Evolutionary conservation across 1,140 invertebrate species (phyloP), one percentile per base, ranked within the genome.

Genomic region (Helicoverpa zea): DNA sequence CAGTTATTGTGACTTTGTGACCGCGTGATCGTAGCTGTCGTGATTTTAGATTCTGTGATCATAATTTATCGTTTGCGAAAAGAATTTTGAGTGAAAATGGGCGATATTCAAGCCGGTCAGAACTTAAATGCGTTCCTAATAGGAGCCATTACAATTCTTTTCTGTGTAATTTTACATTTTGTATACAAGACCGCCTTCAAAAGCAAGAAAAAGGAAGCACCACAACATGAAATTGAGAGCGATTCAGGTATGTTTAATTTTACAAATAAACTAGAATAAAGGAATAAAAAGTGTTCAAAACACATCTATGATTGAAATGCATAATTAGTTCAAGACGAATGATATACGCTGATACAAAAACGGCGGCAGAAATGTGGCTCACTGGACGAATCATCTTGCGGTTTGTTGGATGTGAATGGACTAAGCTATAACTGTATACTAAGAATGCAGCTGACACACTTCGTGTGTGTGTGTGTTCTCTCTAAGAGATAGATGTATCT

Each of bases 61-160:
- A 5, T 35, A 58, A 58, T 77, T 84, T 68, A 83, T 76, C 52
- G 54, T 80, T 84, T 82, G 81, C 70, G 30, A 74, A 49, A 79
- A 82, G 35, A 85, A 86, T 90, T 88, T 84, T 94, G 81, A 88
- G 91, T 94, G 91, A 93, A 92, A 93, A 92, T 92, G 90, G 89
- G 88, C 80, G 89, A 91, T 80, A 79, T 87, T 83, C 82, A 89
- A 86, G 89, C 89, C 89, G 90, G 90, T 88, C 83, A 87, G 83
- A 89, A 85, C 75, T 84, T 84, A 80, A 90, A 91, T 83, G 81
- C 86, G 54, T 88, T 92, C 82, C 79, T 92, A n/a, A 68, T 89
- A 76, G 84, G 85, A 64, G 89, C 86, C 80, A 68, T 88, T 81
- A 91, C 91, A 49, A 73, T 92, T 75, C 79, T 92, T 63, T 75